Conservation (phyloP, 2,797 vertebrate species). For the Trematomus bernacchii region DNA sequence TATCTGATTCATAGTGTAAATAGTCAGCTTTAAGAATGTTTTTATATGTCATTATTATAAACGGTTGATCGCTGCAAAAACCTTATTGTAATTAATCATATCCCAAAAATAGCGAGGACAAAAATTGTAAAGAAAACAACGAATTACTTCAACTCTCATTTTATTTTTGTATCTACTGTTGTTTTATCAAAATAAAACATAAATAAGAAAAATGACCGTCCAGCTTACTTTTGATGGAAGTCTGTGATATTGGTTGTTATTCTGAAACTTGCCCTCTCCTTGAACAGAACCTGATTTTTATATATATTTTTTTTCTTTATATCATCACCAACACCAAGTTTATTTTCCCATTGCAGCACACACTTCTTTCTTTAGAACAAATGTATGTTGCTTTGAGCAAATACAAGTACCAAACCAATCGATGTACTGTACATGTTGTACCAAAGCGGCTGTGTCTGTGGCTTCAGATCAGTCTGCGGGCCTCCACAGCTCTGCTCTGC, state of each 20-base stretch:
- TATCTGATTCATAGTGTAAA: not conserved
- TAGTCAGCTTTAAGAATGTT: not conserved
- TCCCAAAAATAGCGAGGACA: not conserved
- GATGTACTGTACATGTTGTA: not conserved
- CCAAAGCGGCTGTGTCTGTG: not conserved
- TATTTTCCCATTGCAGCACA: no score
- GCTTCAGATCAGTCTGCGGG: not conserved
- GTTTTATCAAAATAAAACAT: not conserved
- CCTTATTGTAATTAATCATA: not conserved
- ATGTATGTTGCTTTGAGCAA: not conserved
- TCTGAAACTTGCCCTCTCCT: not conserved
- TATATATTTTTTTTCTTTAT: no score
- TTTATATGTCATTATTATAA: slow-evolving; percentile 13
- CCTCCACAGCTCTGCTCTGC: slow-evolving; percentile 7
- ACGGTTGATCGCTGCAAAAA: not conserved
- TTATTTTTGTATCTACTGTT: not conserved
- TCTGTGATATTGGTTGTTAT: not conserved
- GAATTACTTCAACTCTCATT: not conserved
- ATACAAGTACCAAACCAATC: not conserved
- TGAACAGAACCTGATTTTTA: no score
- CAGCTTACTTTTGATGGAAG: not conserved
- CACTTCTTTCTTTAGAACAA: no score
- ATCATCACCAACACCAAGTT: no score
- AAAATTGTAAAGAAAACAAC: slow-evolving; percentile 18
- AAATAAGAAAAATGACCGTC: not conserved